phyloP scores from a whole-genome alignment of 2,113 vertebrate genomes.

The Heterotis niloticus region DNA sequence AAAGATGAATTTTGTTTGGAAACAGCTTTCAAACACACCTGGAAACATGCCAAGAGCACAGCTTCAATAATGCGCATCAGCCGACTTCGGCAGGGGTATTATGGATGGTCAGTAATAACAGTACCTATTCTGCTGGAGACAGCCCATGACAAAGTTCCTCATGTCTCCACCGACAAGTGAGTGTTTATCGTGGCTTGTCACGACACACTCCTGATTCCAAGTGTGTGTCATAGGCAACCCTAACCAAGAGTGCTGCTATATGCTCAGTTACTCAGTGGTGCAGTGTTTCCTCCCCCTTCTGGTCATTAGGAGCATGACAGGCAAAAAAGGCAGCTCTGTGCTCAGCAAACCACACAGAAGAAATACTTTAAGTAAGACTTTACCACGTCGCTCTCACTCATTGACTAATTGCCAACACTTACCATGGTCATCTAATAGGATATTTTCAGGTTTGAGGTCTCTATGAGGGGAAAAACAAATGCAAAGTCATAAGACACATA shows the following conservation, averaged over 20 bases:
- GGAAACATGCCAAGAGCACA: too few species aligned
- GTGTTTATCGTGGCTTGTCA: too few species aligned
- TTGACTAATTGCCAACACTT: constrained; percentile 45
- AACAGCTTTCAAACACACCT: too few species aligned
- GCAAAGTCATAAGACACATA: background rate
- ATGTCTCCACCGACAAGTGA: too few species aligned
- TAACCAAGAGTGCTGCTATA: background rate
- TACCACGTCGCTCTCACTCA: background rate
- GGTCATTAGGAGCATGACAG: constrained; percentile 16
- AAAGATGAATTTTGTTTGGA: too few species aligned
- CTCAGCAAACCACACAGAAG: background rate
- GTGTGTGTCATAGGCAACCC: background rate
- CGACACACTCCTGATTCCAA: too few species aligned
- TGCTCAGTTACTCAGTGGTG: background rate
- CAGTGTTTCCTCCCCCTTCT: constrained; percentile 33
- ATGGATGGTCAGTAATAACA: too few species aligned
- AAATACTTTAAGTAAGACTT: background rate
- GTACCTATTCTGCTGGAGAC: too few species aligned
- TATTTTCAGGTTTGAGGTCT: constrained; percentile 95
- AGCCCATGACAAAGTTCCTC: too few species aligned
- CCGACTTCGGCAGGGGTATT: too few species aligned
- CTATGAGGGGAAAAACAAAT: constrained; percentile 51
- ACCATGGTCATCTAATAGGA: constrained; percentile 93
- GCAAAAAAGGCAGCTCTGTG: background rate
- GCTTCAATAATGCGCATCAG: too few species aligned